Evolutionary conservation across 2,888 invertebrate species (phyloP).

Genomic region (Anoplius nigerrimus): DNA sequence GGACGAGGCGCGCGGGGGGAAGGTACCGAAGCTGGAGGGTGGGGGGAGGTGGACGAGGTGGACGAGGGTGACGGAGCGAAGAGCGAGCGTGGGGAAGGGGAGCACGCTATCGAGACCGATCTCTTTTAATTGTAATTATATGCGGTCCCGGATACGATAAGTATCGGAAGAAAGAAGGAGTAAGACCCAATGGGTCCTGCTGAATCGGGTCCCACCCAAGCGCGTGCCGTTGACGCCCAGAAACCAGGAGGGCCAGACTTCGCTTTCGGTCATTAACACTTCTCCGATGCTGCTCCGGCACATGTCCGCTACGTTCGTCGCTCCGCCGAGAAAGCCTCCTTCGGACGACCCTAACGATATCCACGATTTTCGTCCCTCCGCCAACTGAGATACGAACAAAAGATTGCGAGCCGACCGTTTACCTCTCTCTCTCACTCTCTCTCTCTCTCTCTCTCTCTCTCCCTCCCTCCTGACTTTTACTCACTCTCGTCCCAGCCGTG

Average conservation of each 20-base stretch:
- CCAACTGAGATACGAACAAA: too few relatives aligned
- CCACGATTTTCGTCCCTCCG: too few relatives aligned
- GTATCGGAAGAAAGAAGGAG: constrained; percentile 42
- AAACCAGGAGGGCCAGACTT: constrained; percentile 51
- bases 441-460: too few relatives aligned
- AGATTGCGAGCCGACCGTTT: too few relatives aligned
- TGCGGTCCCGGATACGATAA: constrained; percentile 65
- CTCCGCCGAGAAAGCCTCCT: not conserved
- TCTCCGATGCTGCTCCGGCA: constrained; percentile 8
- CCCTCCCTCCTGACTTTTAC: too few relatives aligned
- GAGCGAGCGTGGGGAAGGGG: constrained; percentile 29
- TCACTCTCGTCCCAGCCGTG: too few relatives aligned
- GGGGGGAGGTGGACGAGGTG: constrained; percentile 24
- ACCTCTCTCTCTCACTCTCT: too few relatives aligned
- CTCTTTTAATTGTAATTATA: constrained; percentile 75
- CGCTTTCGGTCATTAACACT: constrained; percentile 50
- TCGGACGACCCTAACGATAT: too few relatives aligned
- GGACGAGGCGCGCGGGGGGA: constrained; percentile 22
- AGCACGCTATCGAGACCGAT: constrained; percentile 66
- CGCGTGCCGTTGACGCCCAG: constrained; percentile 73
- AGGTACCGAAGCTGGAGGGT: constrained; percentile 19
- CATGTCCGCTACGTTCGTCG: too few relatives aligned
- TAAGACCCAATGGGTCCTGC: constrained; percentile 43
- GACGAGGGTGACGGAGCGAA: constrained; percentile 24
- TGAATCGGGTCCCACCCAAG: constrained; percentile 67